Evolutionary conservation across 2,797 vertebrate species (phyloP).

Genomic region (Dermochelys coriacea): DNA sequence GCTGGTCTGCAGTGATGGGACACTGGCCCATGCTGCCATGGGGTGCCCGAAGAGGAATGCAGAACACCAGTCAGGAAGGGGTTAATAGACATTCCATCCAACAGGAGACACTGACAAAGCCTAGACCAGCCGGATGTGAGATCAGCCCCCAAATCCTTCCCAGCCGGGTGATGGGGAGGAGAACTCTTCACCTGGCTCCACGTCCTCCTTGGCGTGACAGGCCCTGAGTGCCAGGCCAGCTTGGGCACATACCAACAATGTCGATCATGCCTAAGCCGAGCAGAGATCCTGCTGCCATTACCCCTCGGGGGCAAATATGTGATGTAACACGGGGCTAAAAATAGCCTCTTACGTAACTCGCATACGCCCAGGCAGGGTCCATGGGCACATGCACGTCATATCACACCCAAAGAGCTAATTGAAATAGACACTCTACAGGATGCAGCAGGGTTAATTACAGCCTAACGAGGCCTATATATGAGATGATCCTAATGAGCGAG

Average conservation of each 20-base stretch:
- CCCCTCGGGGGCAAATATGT: not conserved
- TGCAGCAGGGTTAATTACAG: not conserved
- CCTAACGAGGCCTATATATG: not conserved
- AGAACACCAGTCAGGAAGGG: not conserved
- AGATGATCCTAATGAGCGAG: not conserved
- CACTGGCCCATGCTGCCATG: not conserved
- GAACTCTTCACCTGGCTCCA: not conserved
- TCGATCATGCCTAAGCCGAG: too few species aligned
- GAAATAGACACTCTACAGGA: not conserved
- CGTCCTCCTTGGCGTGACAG: not conserved
- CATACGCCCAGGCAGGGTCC: too few species aligned
- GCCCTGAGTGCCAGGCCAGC: not conserved
- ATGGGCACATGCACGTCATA: rapidly evolving
- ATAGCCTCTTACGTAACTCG: not conserved
- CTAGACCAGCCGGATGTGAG: not conserved
- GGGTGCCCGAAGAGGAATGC: not conserved
- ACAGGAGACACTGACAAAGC: not conserved
- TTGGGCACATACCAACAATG: not conserved
- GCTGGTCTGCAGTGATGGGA: too few species aligned
- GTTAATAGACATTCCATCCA: not conserved
- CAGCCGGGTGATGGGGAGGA: not conserved
- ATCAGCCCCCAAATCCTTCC: not conserved
- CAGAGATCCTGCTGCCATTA: not conserved
- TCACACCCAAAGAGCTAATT: not conserved
- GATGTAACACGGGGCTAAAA: not conserved